Percentiles rank a stretch among this genome's conserved stretches.
phyloP scores from a whole-genome alignment of 1,140 invertebrate genomes.

The Drosophila orena region DNA sequence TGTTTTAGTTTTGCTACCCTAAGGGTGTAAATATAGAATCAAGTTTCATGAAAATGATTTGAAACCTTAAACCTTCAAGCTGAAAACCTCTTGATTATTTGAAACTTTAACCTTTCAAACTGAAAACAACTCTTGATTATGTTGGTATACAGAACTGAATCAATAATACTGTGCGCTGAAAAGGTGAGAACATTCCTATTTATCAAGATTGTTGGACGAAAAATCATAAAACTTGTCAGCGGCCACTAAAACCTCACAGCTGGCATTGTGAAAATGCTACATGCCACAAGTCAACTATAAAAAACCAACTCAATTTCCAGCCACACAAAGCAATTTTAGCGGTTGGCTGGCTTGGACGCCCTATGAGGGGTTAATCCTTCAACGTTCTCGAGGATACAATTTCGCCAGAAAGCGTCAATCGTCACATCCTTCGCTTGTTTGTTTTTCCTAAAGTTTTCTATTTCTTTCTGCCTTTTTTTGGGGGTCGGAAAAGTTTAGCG shows the following conservation, averaged over 20 bases:
- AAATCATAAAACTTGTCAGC: background rate
- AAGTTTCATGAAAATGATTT: background rate
- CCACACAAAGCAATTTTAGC: constrained; percentile 19
- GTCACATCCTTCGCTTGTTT: constrained; percentile 26
- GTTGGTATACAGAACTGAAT: background rate
- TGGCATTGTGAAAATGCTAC: background rate
- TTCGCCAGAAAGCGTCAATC: constrained; percentile 24
- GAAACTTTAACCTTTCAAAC: background rate
- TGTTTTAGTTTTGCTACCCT: background rate
- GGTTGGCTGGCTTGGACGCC: background rate
- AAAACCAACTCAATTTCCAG: constrained; percentile 13
- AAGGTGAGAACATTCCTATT: background rate
- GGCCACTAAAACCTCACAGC: background rate
- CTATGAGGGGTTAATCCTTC: constrained; percentile 35
- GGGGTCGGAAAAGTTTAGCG: constrained; percentile 44
- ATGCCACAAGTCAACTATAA: constrained; percentile 7
- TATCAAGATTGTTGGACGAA: background rate
- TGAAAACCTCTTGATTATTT: too few species aligned
- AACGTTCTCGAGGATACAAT: constrained; percentile 15
- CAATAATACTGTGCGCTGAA: too few species aligned
- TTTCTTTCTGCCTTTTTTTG: constrained; percentile 12
- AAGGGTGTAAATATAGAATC: background rate
- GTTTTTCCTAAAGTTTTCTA: constrained; percentile 18
- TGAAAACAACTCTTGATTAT: too few species aligned
- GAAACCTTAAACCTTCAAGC: background rate